Evolutionary conservation across 2,888 invertebrate species (phyloP).

Genomic region (Synergus umbraculus): DNA sequence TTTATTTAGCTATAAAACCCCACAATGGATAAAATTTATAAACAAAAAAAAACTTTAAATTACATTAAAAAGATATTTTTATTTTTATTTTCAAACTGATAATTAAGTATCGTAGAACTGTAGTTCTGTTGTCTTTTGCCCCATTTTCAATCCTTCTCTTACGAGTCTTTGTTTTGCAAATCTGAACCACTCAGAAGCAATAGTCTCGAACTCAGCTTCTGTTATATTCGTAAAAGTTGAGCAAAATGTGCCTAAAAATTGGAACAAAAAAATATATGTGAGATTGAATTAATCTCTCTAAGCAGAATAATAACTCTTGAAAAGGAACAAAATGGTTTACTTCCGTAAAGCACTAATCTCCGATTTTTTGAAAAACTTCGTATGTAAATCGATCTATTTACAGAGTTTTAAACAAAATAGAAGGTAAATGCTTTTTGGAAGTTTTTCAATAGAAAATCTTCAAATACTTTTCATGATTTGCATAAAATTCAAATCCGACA

Average conservation of each 20-base stretch:
- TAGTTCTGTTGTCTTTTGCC: background rate
- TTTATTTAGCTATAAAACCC: background rate
- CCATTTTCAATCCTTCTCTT: constrained; percentile 2
- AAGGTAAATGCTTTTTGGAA: too few relatives aligned
- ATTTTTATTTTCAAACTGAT: background rate
- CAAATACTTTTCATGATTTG: constrained; percentile 24
- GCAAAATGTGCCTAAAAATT: constrained; percentile 20
- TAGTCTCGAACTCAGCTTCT: constrained; percentile 59
- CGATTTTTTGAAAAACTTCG: too few relatives aligned
- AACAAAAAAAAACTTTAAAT: too few relatives aligned
- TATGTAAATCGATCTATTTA: too few relatives aligned
- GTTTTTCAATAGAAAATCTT: background rate
- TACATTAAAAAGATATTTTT: background rate
- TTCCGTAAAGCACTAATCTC: too few relatives aligned
- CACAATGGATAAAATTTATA: background rate
- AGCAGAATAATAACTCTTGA: too few relatives aligned
- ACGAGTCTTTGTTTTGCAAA: constrained; percentile 23
- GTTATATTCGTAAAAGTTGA: constrained; percentile 21
- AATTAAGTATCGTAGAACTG: background rate
- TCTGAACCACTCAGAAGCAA: constrained; percentile 49
- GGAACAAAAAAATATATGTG: background rate
- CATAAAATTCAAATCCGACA: constrained; percentile 5
- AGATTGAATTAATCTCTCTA: background rate
- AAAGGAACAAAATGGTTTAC: too few relatives aligned
- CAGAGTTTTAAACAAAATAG: too few relatives aligned